Evolutionary conservation across 2,113 vertebrate species (phyloP).

Genomic region (Tachysurus vachellii): DNA sequence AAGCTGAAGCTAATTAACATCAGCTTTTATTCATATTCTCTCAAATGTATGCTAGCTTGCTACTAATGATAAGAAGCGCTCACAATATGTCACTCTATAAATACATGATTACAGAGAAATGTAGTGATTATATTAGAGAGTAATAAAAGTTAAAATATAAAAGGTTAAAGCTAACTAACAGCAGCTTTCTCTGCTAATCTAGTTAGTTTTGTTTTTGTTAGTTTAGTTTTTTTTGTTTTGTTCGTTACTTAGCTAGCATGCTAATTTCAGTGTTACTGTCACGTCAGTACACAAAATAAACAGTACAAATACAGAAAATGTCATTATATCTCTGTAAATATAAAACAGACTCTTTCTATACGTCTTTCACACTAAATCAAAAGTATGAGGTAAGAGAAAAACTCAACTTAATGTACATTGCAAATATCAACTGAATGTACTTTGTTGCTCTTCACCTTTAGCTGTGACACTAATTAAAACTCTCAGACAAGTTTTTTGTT

Average conservation of each 20-base stretch:
- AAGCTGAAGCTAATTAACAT: not conserved
- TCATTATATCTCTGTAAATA: not conserved
- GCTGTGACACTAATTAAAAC: not conserved
- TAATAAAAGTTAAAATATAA: not conserved
- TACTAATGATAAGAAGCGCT: not conserved
- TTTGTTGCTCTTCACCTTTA: not conserved
- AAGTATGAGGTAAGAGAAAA: not conserved
- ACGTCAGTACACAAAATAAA: not conserved
- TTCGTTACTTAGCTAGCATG: no score
- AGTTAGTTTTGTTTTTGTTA: no score
- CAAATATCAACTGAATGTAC: not conserved
- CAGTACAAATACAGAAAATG: not conserved
- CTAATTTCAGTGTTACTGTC: not conserved
- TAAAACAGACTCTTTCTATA: not conserved
- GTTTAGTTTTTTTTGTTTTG: no score
- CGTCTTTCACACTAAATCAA: not conserved
- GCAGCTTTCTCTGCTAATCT: not conserved
- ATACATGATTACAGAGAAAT: not conserved
- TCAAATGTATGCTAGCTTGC: not conserved
- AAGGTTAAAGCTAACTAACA: not conserved
- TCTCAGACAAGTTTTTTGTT: not conserved
- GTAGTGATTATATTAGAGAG: not conserved
- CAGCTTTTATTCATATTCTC: not conserved
- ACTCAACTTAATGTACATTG: no score
- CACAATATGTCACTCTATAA: not conserved